Evolutionary conservation across 2,888 invertebrate genomes (phyloP).

Genomic region (Falcaria lacertinaria): DNA sequence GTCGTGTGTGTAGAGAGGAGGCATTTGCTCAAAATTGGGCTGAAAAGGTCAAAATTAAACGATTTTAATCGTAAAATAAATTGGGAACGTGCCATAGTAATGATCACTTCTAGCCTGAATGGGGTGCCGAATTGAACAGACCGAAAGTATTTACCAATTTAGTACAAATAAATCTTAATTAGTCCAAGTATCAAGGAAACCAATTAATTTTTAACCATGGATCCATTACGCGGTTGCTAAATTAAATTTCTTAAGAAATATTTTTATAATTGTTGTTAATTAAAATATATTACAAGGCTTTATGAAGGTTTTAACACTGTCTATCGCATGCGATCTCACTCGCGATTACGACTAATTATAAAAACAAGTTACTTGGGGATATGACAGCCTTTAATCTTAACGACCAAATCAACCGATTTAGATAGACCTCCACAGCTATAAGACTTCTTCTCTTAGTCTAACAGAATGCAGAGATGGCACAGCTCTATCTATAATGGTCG

Average conservation of each 20-base stretch:
- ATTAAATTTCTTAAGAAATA: not conserved
- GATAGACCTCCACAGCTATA: not conserved
- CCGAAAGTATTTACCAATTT: no score
- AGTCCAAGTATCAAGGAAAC: no score
- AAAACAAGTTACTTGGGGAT: not conserved
- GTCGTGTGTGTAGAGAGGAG: no score
- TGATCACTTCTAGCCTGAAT: no score
- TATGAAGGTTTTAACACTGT: constrained; percentile 1
- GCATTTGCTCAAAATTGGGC: no score
- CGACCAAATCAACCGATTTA: not conserved
- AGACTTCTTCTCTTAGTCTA: not conserved
- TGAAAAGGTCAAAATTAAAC: no score
- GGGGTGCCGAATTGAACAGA: no score
- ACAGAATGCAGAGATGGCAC: constrained; percentile 8
- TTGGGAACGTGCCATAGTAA: no score
- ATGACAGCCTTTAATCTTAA: constrained; percentile 1
- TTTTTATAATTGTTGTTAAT: constrained; percentile 5
- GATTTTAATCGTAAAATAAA: no score
- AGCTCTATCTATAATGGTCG: constrained; percentile 20
- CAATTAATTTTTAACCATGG: no score
- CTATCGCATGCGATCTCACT: constrained; percentile 7
- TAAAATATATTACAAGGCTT: not conserved
- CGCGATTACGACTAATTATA: constrained; percentile 3
- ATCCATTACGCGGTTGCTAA: no score
- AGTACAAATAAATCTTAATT: no score